These are phyloP conservation scores for Labeo catla DNA, from an alignment of 2,113 vertebrate species.

Conservation along the genomic window DNA sequence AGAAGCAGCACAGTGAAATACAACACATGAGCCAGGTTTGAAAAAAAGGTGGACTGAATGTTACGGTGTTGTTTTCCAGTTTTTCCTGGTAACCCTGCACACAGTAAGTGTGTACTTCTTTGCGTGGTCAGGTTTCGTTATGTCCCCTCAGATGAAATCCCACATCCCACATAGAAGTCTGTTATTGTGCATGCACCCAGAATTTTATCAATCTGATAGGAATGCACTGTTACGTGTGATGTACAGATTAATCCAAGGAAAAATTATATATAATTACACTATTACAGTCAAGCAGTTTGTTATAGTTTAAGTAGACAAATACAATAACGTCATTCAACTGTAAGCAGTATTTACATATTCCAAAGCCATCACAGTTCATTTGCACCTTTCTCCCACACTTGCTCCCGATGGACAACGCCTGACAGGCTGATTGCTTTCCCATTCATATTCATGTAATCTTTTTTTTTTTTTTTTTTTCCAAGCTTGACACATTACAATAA, in stretches of 20 bases:
- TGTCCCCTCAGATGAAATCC: background rate
- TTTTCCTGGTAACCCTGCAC: background rate
- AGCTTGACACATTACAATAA: conserved; percentile 45
- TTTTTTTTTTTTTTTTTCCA: conserved; percentile 17
- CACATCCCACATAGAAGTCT: background rate
- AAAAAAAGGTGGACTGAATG: background rate
- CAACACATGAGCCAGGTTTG: background rate
- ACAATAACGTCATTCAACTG: conserved; percentile 46
- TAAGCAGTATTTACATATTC: conserved; percentile 53
- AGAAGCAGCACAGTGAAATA: background rate
- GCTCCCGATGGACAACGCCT: conserved; percentile 49
- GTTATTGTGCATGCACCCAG: background rate
- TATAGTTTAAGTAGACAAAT: conserved; percentile 53
- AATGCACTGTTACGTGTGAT: background rate
- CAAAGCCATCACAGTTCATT: conserved; percentile 58
- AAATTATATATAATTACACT: background rate
- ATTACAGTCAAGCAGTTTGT: conserved; percentile 41
- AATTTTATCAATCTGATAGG: background rate
- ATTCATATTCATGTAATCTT: conserved; percentile 60
- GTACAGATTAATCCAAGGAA: background rate
- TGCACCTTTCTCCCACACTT: conserved; percentile 47
- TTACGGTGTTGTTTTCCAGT: background rate
- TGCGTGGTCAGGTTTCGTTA: background rate
- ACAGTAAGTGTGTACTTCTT: background rate
- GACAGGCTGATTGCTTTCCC: conserved; percentile 52